Evolutionary conservation across 2,797 vertebrate genomes (phyloP), one percentile per base, ranked within the genome.

Genomic region (Tokudaia muenninki): DNA sequence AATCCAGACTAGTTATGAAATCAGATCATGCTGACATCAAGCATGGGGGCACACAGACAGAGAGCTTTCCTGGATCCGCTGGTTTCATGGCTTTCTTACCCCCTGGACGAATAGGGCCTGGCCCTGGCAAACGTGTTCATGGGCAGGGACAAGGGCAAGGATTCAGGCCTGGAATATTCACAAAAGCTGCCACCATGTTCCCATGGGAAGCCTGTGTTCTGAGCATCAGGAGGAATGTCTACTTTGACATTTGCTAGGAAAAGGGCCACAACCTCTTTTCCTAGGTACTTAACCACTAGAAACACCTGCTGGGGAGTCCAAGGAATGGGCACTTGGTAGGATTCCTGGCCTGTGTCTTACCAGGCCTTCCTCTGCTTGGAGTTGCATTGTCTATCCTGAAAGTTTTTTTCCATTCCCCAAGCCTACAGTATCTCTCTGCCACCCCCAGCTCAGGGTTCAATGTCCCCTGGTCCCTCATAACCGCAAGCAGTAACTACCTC

Each of bases 1-100:
- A 78, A 94, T 88, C 93, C 94, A 86, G 90, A 74, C 94, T 86
- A 89, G 96, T 94, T 89, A 96, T 90, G 97, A 96, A 97, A 97
- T 89, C 13, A 4, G 83, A 91, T 75, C 72, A 13, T 19, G 86
- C 78, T 91, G 96, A 97, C 84, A 47, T 19, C 0, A 61, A 93
- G 77, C 92, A 14, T 0, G 26, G 57, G 90, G 59, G 86, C 91
- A 87, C 0, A 1, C 0, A 17, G 59, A 61, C n/a, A 61, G 75
- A 65, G 19, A 3, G 26, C 41, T 0, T 24, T 90, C 1, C n/a
- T 41, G 2, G 19, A 78, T 78, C 1, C 0, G 34, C 14, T 79
- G 7, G 59, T 87, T 50, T 37, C 11, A 57, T 3, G 47, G 92
- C 50, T 81, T 50, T 78, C 78, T 91, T 26, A 0, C 4, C 37